These are phyloP conservation scores for Pseudochirops cupreus DNA, from an alignment of 2,797 vertebrate genomes.

Conservation along the genomic window DNA sequence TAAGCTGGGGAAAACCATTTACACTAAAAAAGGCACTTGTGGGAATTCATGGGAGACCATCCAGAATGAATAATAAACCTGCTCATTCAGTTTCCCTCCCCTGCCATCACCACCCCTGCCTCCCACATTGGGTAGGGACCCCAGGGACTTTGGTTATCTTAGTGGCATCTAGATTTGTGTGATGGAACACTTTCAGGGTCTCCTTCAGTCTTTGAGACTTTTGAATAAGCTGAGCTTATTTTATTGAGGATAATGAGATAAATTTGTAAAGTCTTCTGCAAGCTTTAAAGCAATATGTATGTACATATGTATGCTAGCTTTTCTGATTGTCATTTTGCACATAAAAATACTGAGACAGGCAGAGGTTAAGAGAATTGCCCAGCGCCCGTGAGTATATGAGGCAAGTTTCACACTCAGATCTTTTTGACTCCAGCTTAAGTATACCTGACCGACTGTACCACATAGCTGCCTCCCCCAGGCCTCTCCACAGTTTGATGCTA, in stretches of 20 bases:
- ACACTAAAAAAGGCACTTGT: neutral
- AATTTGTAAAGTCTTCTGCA: neutral
- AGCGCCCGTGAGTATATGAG: neutral
- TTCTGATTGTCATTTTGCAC: neutral
- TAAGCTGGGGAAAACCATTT: neutral
- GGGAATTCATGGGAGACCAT: neutral
- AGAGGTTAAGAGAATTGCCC: neutral
- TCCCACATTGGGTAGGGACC: neutral
- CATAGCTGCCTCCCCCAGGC: neutral
- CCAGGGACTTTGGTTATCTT: neutral
- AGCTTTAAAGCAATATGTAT: neutral
- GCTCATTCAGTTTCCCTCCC: neutral
- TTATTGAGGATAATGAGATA: neutral
- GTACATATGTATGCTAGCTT: neutral
- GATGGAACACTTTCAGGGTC: neutral
- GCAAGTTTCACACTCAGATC: neutral
- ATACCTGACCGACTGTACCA: neutral
- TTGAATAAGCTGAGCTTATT: neutral
- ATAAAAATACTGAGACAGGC: neutral
- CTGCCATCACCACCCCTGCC: neutral
- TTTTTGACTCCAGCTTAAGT: neutral
- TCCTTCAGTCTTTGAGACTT: neutral
- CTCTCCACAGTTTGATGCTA: neutral
- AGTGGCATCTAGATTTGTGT: neutral
- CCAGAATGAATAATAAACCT: neutral